Percentiles rank a stretch among this genome's conserved stretches.
phyloP scores from a whole-genome alignment of 2,113 vertebrate genomes.

The Indri indri region DNA sequence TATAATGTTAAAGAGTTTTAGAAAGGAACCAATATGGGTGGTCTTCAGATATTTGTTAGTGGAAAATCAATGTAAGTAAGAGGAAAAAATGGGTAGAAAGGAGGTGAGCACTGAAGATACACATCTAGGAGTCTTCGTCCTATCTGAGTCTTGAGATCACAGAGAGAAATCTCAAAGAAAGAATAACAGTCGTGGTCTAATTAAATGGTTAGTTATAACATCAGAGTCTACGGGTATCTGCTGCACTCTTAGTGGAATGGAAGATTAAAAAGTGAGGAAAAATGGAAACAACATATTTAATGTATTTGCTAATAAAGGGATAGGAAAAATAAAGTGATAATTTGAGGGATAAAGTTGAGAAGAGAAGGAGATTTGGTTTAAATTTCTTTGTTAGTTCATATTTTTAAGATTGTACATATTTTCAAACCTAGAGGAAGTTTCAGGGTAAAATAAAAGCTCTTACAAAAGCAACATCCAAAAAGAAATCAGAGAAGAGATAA shows the following conservation, averaged over 20 bases:
- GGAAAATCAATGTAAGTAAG: background rate
- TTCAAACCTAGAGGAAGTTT: background rate
- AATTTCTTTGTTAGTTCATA: background rate
- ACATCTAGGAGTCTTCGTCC: background rate
- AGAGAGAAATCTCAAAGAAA: background rate
- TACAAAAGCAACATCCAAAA: background rate
- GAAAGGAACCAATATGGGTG: background rate
- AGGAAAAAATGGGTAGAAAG: background rate
- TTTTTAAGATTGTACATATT: background rate
- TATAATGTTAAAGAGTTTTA: background rate
- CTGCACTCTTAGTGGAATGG: too few species aligned
- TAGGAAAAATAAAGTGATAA: background rate
- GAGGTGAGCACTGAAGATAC: background rate
- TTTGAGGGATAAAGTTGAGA: background rate
- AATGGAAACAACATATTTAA: background rate
- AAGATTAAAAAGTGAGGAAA: background rate
- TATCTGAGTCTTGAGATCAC: background rate
- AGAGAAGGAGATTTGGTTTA: background rate
- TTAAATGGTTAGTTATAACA: background rate
- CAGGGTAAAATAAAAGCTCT: background rate
- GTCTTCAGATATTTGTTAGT: background rate
- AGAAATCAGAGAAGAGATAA: background rate
- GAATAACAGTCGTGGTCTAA: background rate
- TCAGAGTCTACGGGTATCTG: background rate
- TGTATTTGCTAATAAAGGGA: background rate